Evolutionary conservation across 2,797 vertebrate genomes (phyloP), one percentile per base, ranked within the genome.

Genomic region (Synanceia verrucosa): DNA sequence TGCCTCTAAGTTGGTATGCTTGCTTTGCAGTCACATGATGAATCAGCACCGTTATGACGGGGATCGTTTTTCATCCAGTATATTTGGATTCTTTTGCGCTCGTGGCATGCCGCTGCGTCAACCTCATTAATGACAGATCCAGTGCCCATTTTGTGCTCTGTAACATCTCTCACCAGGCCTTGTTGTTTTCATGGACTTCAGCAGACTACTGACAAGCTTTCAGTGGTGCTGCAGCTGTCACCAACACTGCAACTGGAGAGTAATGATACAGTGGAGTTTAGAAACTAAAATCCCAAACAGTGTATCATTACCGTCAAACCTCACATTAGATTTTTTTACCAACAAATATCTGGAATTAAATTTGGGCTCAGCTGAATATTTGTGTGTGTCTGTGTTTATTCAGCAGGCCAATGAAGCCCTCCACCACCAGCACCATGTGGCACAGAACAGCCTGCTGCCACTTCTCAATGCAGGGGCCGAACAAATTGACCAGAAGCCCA

Each of bases 391-490:
- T 85, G 76, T 79, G 47, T 80, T 50, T 70, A 58, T 67, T 36
- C 75, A 94, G 93, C 94, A 99, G 96, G 96, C 97, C 84, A 97
- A 98, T 65, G 97, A 99, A 94, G 96, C 97, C 91, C 96, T 98
- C 78, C 98, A 99, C 93, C 98, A 99, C 94, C 98, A 98, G 93
- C 98, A 99, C 91, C 97, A 98, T 92, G 96, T 97, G 95, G 96
- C 96, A 79, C 97, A 97, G 84, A 93, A 92, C 94, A 99, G 96
- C 91, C 94, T 99, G 91, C 94, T 99, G 91, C 98, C 97, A 48
- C 96, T 99, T 86, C 95, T 99, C 70, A 98, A 98, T 87, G 95
- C 97, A 69, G 95, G 95, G 76, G 91, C 94, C 47, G 98, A 99
- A 89, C 96, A 95, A 58, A 91, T 95, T 31, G 98, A 99, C 94